Percentiles rank a stretch among this genome's conserved stretches.
Conservation (phyloP, 2,797 vertebrate genomes). For the Rallus crepitans region DNA sequence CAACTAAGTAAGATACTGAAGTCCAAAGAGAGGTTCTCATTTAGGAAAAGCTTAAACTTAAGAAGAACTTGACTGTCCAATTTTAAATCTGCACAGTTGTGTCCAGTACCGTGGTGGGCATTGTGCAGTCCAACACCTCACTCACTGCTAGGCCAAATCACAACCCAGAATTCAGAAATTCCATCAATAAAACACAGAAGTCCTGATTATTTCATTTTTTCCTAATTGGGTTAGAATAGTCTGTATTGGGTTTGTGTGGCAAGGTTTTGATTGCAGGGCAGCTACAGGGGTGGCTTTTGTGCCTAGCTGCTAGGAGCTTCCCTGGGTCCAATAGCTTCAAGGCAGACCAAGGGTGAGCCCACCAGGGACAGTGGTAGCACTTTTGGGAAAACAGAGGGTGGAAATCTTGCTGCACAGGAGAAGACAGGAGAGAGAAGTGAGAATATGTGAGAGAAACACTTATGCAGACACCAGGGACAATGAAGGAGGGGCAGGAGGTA, state of each 20-base stretch:
- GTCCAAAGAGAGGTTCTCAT: background rate
- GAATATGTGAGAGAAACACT: background rate
- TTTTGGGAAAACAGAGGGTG: background rate
- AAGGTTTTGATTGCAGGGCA: background rate
- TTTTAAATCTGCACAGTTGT: background rate
- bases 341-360: rapidly evolving
- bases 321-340: rapidly evolving
- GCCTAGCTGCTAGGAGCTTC: background rate
- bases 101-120: background rate
- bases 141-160: background rate
- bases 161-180: background rate
- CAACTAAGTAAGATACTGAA: background rate
- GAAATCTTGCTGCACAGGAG: background rate
- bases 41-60: background rate
- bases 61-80: background rate
- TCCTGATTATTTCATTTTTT: background rate
- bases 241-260: background rate
- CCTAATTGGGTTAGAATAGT: background rate
- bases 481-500: background rate
- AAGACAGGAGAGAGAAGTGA: rapidly evolving
- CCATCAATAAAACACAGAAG: background rate
- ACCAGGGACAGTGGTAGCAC: rapidly evolving
- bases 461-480: background rate
- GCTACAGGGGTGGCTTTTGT: background rate
- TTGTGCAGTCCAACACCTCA: background rate